Conservation (phyloP, 2,113 vertebrate species). For the Neolamprologus toae region DNA sequence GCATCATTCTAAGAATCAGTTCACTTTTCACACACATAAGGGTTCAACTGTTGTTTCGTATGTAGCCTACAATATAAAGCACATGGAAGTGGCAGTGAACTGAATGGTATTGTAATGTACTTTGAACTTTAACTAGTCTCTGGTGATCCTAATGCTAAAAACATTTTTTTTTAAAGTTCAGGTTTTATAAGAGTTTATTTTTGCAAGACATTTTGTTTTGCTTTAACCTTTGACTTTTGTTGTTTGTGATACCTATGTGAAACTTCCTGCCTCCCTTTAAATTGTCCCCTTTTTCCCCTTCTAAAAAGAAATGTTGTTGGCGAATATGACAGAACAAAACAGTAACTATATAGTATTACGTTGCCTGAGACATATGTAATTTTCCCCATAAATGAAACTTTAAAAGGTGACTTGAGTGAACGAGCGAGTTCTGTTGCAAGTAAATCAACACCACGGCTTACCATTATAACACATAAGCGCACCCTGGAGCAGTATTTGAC, state of each 20-base stretch:
- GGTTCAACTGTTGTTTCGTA: not conserved
- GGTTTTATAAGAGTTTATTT: not conserved
- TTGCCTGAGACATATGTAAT: not conserved
- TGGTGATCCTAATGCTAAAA: not conserved
- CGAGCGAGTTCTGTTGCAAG: not conserved
- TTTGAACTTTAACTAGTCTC: not conserved
- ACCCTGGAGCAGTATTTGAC: constrained; percentile 10
- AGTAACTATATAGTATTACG: not conserved
- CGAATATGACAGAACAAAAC: not conserved
- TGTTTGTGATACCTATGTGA: not conserved
- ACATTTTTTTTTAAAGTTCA: not conserved
- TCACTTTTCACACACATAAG: not conserved
- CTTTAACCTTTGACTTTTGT: not conserved
- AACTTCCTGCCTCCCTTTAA: not conserved
- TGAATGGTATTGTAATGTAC: not conserved
- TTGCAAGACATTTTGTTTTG: not conserved
- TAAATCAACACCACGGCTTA: constrained; percentile 20
- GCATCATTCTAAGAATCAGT: not conserved
- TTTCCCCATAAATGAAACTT: constrained; percentile 1
- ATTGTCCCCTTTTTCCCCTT: not conserved
- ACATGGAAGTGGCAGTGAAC: not conserved
- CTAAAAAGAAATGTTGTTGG: not conserved
- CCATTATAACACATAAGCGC: constrained; percentile 26
- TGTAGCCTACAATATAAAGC: not conserved
- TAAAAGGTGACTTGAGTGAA: not conserved